phyloP scores from a whole-genome alignment of 2,888 invertebrate species.

The Nesidiocoris tenuis region DNA sequence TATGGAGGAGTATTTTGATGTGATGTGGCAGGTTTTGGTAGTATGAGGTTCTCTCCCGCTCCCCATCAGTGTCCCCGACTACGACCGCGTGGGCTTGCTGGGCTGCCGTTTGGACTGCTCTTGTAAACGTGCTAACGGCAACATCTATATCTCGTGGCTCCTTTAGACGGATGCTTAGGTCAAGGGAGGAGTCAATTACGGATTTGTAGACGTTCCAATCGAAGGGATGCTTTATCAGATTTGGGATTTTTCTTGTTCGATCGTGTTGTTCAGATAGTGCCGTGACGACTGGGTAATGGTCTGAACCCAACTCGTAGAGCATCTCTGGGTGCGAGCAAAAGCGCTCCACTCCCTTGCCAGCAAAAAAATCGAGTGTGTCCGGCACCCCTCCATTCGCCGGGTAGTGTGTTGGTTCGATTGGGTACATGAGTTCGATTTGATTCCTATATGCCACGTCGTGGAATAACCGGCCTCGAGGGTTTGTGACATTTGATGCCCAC shows the following conservation, averaged over 20 bases:
- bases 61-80: background rate
- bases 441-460: conserved; percentile 27
- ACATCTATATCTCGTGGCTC: conserved; percentile 6
- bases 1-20: background rate
- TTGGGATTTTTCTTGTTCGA: background rate
- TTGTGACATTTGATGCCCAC: conserved; percentile 9
- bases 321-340: background rate
- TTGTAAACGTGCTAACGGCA: conserved; percentile 14
- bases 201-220: conserved; percentile 11
- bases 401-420: conserved; percentile 35
- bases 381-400: background rate
- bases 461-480: conserved; percentile 12
- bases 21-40: background rate
- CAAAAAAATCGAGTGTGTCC: conserved; percentile 18
- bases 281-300: conserved; percentile 3
- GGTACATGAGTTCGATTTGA: conserved; percentile 18
- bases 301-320: conserved; percentile 16
- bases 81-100: too few species aligned
- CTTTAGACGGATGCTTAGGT: conserved; percentile 9
- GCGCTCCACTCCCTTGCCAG: background rate
- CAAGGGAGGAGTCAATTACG: background rate
- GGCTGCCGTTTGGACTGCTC: too few species aligned
- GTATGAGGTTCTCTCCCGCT: background rate
- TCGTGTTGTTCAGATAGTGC: conserved; percentile 11
- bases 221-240: conserved; percentile 19